These are phyloP conservation scores for Osmerus mordax DNA, from an alignment of 2,113 vertebrate genomes.

Conservation along the genomic window DNA sequence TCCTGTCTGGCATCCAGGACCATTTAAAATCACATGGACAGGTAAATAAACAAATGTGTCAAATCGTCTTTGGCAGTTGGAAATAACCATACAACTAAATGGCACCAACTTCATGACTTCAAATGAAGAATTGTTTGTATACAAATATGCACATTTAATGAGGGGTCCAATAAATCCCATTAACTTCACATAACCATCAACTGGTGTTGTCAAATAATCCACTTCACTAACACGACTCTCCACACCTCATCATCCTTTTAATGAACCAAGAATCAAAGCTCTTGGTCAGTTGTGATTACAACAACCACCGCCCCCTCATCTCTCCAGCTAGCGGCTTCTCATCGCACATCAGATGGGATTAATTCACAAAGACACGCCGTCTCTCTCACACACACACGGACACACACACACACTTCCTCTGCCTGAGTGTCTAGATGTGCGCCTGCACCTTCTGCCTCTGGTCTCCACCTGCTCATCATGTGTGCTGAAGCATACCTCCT, in stretches of 20 bases:
- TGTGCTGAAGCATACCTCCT: not conserved
- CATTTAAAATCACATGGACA: not conserved
- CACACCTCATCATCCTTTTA: too few relatives aligned
- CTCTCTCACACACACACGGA: not conserved
- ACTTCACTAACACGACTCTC: too few relatives aligned
- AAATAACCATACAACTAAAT: too few relatives aligned
- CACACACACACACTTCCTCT: not conserved
- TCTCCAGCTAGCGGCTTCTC: not conserved
- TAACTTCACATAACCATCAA: too few relatives aligned
- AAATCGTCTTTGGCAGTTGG: too few relatives aligned
- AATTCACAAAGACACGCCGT: not conserved
- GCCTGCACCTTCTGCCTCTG: not conserved
- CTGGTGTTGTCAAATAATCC: too few relatives aligned
- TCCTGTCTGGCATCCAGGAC: not conserved
- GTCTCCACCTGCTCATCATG: not conserved
- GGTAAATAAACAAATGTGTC: not conserved
- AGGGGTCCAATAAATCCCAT: too few relatives aligned
- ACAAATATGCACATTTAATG: too few relatives aligned
- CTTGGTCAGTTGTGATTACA: not conserved
- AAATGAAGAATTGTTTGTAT: too few relatives aligned
- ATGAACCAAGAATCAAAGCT: too few relatives aligned
- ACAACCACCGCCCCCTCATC: not conserved
- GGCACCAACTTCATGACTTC: too few relatives aligned
- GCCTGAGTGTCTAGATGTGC: not conserved
- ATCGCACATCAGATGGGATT: slow-evolving; percentile 1